These are phyloP conservation scores for Baronia brevicornis DNA, from an alignment of 2,888 invertebrate genomes.

Conservation along the genomic window DNA sequence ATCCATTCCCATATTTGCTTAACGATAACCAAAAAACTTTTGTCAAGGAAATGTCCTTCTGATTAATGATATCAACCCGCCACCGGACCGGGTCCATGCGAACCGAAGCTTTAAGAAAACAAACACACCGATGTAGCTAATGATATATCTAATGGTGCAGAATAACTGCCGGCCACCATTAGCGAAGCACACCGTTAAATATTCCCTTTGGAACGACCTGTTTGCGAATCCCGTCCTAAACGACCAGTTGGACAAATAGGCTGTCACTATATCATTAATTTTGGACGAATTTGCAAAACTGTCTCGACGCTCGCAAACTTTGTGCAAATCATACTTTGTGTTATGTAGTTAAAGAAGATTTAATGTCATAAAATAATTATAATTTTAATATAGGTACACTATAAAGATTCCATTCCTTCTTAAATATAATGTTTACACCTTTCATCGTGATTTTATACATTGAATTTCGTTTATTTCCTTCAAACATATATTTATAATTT, in stretches of 20 bases:
- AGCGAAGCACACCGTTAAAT: conserved; percentile 40
- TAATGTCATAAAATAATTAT: too few species aligned
- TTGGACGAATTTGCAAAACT: conserved; percentile 36
- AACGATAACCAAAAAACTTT: conserved; percentile 59
- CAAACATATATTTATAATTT: too few species aligned
- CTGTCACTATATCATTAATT: conserved; percentile 63
- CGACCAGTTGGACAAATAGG: conserved; percentile 59
- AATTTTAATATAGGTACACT: too few species aligned
- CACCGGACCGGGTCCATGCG: conserved; percentile 38
- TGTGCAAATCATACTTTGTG: not conserved
- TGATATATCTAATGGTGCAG: conserved; percentile 61
- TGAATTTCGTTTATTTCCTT: too few species aligned
- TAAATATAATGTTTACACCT: too few species aligned
- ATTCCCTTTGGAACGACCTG: conserved; percentile 51
- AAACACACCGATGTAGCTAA: conserved; percentile 52
- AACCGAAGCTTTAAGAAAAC: conserved; percentile 51
- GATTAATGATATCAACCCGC: conserved; percentile 63
- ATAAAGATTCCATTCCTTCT: too few species aligned
- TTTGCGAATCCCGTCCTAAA: conserved; percentile 44
- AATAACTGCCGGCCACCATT: conserved; percentile 62
- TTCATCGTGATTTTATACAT: too few species aligned
- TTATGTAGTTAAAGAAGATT: too few species aligned
- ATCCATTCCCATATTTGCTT: conserved; percentile 61
- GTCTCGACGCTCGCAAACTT: conserved; percentile 17
- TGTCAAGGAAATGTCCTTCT: conserved; percentile 47